Evolutionary conservation across 2,888 invertebrate species (phyloP).

Genomic region (Harmothoe impar): DNA sequence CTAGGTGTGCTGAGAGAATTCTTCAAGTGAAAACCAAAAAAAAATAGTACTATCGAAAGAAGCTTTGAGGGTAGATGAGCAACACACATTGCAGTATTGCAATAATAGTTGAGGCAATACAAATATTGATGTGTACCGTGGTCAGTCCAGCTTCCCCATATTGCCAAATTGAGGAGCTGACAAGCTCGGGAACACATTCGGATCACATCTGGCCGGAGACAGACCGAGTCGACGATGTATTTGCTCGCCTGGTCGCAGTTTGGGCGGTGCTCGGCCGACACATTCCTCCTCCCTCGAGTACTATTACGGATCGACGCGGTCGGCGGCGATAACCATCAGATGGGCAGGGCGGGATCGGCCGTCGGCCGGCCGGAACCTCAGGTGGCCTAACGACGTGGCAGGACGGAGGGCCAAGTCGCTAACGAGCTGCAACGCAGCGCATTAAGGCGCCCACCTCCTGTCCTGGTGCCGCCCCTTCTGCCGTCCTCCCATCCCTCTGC

Average conservation of each 20-base stretch:
- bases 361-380: slow-evolving; percentile 7
- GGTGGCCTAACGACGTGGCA: slow-evolving; percentile 30
- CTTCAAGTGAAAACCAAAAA: too few species aligned
- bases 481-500: not conserved
- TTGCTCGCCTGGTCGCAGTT: not conserved
- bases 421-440: not conserved
- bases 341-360: not conserved
- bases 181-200: not conserved
- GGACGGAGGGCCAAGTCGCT: not conserved
- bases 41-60: too few species aligned
- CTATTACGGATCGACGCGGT: not conserved
- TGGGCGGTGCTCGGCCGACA: not conserved
- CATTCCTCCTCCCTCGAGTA: not conserved
- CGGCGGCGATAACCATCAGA: slow-evolving; percentile 13
- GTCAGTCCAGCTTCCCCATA: too few species aligned
- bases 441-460: not conserved
- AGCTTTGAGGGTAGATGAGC: too few species aligned
- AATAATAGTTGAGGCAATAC: too few species aligned
- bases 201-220: not conserved
- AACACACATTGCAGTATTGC: too few species aligned
- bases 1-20: too few species aligned
- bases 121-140: too few species aligned
- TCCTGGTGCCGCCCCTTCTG: too few species aligned
- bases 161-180: too few species aligned
- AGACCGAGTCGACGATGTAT: not conserved